Evolutionary conservation across 2,797 vertebrate genomes (phyloP), one percentile per base, ranked within the genome.

Genomic region (Alosa sapidissima): DNA sequence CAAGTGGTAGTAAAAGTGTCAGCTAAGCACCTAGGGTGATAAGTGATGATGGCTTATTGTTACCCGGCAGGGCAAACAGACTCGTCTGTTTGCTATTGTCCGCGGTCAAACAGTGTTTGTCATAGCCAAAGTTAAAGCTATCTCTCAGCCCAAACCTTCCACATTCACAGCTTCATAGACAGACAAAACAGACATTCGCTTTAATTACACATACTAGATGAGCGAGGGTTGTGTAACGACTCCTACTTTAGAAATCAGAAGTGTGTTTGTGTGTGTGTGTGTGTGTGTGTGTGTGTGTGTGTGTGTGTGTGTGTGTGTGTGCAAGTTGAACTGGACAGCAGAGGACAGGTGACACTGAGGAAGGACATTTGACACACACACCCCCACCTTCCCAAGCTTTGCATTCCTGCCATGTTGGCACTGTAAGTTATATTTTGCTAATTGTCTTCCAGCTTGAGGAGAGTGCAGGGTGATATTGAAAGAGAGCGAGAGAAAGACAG

Each of bases 361-460:
- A 84, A n/a, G 81, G 78, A 85, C 88, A 45, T 47, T 24, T 55
- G 83, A 88, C 60, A 65, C 49, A 88, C 87, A 91, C 86, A 87
- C 83, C 49, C 7, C 49, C 13, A 24, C 60, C n/a, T 5, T 10
- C 62, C 24, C 28, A 24, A 6, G 55, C 24, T 33, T 24, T 28
- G 49, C 28, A 82, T 89, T 87, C 86, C 86, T 87, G 85, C 85
- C 75, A 87, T 49, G 83, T 84, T 90, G 88, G 88, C 89, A 90
- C 82, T 81, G 81, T 60, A 82, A 87, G 60, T 84, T 85, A 91
- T 88, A 90, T 90, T 90, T 89, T 19, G 62, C 85, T 68, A 89
- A 91, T 89, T 81, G 91, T 89, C 75, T 82, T 65, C 84, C 90
- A 82, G 84, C 65, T 51, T 65, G 87, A 62, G 82, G n/a, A 33